Evolutionary conservation across 2,888 invertebrate genomes (phyloP), one percentile per base, ranked within the genome.

Genomic region (Cephus runcator): DNA sequence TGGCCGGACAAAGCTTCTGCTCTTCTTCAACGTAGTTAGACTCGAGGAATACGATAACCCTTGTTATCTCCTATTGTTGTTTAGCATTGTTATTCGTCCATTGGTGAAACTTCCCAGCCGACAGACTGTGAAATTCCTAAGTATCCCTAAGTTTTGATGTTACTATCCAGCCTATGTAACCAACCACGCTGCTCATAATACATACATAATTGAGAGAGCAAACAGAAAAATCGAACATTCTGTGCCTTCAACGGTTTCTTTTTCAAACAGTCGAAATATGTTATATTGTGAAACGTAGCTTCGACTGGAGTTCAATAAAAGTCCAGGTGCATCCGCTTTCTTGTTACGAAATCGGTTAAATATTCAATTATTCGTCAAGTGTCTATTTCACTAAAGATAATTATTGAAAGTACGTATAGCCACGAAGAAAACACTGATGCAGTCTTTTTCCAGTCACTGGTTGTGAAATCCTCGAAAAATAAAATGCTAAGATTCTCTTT

Each of bases 41-140:
- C 23, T 56, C 23, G 23, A 71, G 73, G 12, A 78, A 30, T 71
- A 80, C 79, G 87, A 88, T 88, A 88, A 88, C 88, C 87, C 75
- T 81, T 79, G 81, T 79, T 87, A 88, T 88, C 87, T 81, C 79
- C 81, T 84, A 80, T 79, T 83, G 81, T 77, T 78, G 71, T 31
- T 12, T 69, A 73, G 31, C 75, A 56, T 36, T 68, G 75, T 79
- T 81, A 79, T 80, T 76, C 71, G 9, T 9, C 23, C 23, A 56
- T 23, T 23, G 23, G 23, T 56, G 56, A 56, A 15, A 56, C 56
- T 23, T 23, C 56, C 0, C 56, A 56, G 23, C 56, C 23, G 56
- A 15, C 9, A 9, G 23, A 56, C 56, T 56, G 56, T 56, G 23
- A 56, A 56, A 56, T 56, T 56, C 56, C 56, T 9, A 56, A 23